These are phyloP conservation scores for Brienomyrus longianalis DNA, from an alignment of 2,113 vertebrate species.

Conservation along the genomic window DNA sequence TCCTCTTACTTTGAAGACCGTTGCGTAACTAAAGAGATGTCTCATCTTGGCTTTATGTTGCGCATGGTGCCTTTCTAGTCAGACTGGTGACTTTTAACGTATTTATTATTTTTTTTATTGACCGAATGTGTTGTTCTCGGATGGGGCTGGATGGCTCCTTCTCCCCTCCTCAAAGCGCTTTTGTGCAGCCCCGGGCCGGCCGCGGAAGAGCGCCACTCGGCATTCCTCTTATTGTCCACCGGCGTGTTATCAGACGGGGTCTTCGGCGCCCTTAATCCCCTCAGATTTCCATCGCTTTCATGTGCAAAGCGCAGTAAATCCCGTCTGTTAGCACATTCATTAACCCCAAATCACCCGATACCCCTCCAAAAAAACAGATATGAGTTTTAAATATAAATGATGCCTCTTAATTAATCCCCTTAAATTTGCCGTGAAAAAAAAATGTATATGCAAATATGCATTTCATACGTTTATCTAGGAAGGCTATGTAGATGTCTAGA, in stretches of 20 bases:
- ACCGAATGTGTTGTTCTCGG: not conserved
- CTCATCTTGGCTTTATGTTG: not conserved
- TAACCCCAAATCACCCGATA: conserved; percentile 11
- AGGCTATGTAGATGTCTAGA: not conserved
- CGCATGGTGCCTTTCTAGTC: not conserved
- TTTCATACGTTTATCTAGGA: not conserved
- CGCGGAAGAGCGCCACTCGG: not conserved
- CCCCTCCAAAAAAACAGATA: not conserved
- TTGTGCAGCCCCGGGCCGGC: not conserved
- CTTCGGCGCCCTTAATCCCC: conserved; percentile 20
- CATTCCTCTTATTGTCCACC: conserved; percentile 14
- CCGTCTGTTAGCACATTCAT: conserved; percentile 21
- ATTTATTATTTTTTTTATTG: not conserved
- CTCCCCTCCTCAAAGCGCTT: not conserved
- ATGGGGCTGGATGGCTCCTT: not conserved
- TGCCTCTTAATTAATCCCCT: not conserved
- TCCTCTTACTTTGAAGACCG: conserved; percentile 14
- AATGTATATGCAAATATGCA: not conserved
- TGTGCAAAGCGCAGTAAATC: conserved; percentile 21
- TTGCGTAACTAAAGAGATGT: conserved; percentile 12
- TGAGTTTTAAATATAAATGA: not conserved
- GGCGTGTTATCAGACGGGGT: conserved; percentile 18
- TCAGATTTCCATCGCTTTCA: conserved; percentile 20
- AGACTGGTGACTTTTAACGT: not conserved
- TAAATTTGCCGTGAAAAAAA: not conserved